A percentile compares a stretch with the other conserved stretches of the same genome.
These are phyloP conservation scores for Trigoniulus corallinus DNA, from an alignment of 1,140 invertebrate species.

Conservation along the genomic window DNA sequence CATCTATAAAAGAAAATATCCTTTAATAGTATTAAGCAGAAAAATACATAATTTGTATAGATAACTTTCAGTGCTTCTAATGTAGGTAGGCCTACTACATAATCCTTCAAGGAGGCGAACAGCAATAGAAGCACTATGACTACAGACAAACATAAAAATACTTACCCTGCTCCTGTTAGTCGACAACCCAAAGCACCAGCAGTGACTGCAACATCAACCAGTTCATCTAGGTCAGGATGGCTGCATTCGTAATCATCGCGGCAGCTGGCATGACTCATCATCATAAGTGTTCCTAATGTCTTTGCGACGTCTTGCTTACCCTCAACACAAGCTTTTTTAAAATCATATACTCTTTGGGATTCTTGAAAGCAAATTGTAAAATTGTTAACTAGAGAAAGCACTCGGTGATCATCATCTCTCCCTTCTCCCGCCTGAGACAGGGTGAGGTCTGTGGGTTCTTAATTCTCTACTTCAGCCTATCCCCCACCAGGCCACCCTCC, in stretches of 20 bases:
- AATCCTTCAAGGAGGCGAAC: not conserved
- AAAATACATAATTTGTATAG: constrained; percentile 10
- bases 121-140: no score
- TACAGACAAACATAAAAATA: constrained; percentile 1
- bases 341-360: constrained; percentile 52
- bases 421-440: no score
- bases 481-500: no score
- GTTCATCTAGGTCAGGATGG: constrained; percentile 65
- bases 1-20: constrained; percentile 40
- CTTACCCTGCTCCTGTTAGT: constrained; percentile 77
- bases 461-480: no score
- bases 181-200: constrained; percentile 61
- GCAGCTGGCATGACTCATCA: constrained; percentile 70
- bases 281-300: constrained; percentile 68
- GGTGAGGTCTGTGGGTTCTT: no score
- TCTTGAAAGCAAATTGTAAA: constrained; percentile 22
- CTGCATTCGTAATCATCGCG: constrained; percentile 83
- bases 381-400: no score
- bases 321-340: constrained; percentile 44
- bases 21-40: not conserved
- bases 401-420: no score
- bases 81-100: not conserved
- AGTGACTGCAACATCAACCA: constrained; percentile 58
- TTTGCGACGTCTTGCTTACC: constrained; percentile 29
- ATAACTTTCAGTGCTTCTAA: not conserved